Conservation (phyloP, 2,113 vertebrate genomes). For the Artemisiospiza belli region DNA sequence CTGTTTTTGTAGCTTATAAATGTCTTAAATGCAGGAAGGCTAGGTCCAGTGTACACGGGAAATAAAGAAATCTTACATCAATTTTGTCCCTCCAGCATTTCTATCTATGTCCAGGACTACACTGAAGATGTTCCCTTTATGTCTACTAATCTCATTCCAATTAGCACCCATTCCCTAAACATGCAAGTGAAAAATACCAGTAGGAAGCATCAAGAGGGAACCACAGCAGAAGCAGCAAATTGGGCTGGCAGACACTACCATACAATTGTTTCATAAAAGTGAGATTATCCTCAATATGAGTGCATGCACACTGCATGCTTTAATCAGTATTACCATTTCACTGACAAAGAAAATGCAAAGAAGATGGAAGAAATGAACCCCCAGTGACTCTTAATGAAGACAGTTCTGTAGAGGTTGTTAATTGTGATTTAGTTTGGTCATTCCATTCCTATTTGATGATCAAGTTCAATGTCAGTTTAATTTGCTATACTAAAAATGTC, state of each 20-base stretch:
- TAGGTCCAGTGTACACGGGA: not conserved
- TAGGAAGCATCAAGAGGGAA: not conserved
- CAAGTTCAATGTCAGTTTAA: not conserved
- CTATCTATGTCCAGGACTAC: not conserved
- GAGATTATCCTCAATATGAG: not conserved
- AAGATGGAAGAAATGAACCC: not conserved
- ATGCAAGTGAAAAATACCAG: not conserved
- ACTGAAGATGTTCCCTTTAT: not conserved
- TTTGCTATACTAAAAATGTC: not conserved
- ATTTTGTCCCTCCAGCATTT: not conserved
- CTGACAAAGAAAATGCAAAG: not conserved
- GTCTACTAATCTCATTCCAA: not conserved
- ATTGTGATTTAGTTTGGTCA: not conserved
- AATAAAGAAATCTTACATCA: not conserved
- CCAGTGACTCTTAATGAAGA: not conserved
- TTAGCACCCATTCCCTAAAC: not conserved
- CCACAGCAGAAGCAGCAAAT: not conserved
- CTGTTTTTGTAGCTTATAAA: not conserved
- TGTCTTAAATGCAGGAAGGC: not conserved
- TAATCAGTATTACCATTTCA: not conserved
- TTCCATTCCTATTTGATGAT: not conserved
- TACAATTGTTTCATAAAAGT: not conserved
- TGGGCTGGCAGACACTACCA: not conserved
- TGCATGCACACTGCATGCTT: not conserved
- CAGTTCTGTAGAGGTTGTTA: not conserved